A percentile compares a stretch with the other conserved stretches of the same genome.
Evolutionary conservation across 1,140 invertebrate species (phyloP).

Genomic region (Lordiphosa collinella): DNA sequence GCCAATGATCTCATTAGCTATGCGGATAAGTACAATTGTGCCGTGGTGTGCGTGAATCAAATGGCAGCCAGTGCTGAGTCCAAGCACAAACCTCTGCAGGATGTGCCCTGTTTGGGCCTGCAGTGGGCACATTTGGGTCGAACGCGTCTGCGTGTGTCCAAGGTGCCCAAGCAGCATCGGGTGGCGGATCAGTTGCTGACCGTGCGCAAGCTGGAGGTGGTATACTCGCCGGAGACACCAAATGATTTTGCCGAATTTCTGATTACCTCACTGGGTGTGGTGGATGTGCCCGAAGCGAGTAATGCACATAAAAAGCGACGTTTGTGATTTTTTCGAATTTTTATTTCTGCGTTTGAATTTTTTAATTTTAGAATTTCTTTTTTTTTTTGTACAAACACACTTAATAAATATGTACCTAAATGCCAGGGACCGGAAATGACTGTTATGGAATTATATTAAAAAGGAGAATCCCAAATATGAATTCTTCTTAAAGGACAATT

Average conservation of each 20-base stretch:
- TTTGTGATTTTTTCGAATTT: slow-evolving; percentile 29
- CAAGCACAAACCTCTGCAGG: slow-evolving; percentile 39
- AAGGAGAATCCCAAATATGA: too few relatives aligned
- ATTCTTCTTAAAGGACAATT: too few relatives aligned
- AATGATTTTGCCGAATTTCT: slow-evolving; percentile 69
- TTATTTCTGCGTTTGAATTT: slow-evolving; percentile 31
- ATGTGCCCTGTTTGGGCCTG: slow-evolving; percentile 83
- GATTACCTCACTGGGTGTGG: slow-evolving; percentile 59
- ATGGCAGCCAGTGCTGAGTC: slow-evolving; percentile 80
- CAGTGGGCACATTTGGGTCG: slow-evolving; percentile 86
- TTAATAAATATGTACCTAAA: slow-evolving; percentile 38
- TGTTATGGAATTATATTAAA: not conserved
- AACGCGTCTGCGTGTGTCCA: slow-evolving; percentile 82
- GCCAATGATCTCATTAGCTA: slow-evolving; percentile 82
- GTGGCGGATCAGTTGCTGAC: slow-evolving; percentile 49
- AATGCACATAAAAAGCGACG: slow-evolving; percentile 21
- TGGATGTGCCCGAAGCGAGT: slow-evolving; percentile 41
- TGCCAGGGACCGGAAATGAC: not conserved
- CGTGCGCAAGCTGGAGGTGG: slow-evolving; percentile 69
- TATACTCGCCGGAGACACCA: slow-evolving; percentile 79
- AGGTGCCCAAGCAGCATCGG: slow-evolving; percentile 61
- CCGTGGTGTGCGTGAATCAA: slow-evolving; percentile 87
- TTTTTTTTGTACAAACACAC: slow-evolving; percentile 42
- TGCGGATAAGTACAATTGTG: slow-evolving; percentile 81
- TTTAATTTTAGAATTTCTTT: slow-evolving; percentile 54